A percentile compares a stretch with the other conserved stretches of the same genome.
Conservation (phyloP, 2,797 vertebrate species). For the Enoplosus armatus region DNA sequence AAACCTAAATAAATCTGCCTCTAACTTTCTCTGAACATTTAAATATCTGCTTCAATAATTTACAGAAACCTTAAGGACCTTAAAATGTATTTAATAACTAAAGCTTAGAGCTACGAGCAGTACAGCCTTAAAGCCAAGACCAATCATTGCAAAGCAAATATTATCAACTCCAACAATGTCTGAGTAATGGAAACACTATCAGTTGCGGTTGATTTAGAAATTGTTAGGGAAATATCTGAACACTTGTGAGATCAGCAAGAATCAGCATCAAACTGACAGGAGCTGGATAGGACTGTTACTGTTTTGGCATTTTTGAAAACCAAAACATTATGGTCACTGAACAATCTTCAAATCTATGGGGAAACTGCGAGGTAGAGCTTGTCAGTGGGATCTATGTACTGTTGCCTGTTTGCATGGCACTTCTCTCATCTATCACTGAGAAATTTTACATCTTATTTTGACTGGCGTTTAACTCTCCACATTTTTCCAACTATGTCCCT, state of each 20-base stretch:
- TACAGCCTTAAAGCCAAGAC: background rate
- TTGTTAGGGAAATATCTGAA: background rate
- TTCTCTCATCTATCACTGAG: slow-evolving; percentile 9
- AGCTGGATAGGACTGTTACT: background rate
- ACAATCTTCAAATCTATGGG: background rate
- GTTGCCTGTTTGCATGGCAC: background rate
- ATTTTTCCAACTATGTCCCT: slow-evolving; percentile 11
- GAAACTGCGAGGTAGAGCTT: background rate
- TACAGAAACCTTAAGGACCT: slow-evolving; percentile 7
- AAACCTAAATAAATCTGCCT: slow-evolving; percentile 38
- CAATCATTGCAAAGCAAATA: background rate
- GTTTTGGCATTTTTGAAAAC: background rate
- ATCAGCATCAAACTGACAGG: background rate
- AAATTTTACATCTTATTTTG: slow-evolving; percentile 11
- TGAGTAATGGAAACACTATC: background rate
- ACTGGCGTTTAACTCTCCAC: background rate
- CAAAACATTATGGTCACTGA: background rate
- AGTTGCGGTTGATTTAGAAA: background rate
- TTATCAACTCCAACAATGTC: background rate
- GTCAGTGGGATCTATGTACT: background rate
- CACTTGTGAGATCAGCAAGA: background rate
- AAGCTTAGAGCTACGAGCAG: background rate
- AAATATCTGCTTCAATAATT: background rate
- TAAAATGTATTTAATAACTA: background rate
- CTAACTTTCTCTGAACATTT: slow-evolving; percentile 17